phyloP scores from a whole-genome alignment of 2,888 invertebrate species.

The Marronus borbonicus region DNA sequence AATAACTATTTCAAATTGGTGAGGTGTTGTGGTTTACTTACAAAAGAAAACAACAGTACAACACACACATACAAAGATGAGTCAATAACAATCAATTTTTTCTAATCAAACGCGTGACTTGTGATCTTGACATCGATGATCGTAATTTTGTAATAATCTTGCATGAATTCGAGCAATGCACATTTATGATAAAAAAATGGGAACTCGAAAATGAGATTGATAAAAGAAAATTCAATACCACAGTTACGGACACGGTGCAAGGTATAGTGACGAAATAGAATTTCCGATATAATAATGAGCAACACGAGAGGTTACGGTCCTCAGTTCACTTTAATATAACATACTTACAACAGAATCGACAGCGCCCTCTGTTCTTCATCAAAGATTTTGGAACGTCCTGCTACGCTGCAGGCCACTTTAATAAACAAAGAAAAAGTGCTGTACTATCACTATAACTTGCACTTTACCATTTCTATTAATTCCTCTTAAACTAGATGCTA shows the following conservation, averaged over 20 bases:
- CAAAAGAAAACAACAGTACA: constrained; percentile 31
- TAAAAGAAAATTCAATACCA: constrained; percentile 44
- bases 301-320: constrained; percentile 30
- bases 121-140: constrained; percentile 4
- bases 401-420: constrained; percentile 62
- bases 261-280: constrained; percentile 62
- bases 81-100: neutral
- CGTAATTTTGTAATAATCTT: constrained; percentile 1
- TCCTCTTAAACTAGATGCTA: neutral
- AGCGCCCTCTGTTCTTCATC: constrained; percentile 58
- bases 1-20: constrained; percentile 1
- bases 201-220: constrained; percentile 19
- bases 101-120: constrained; percentile 8
- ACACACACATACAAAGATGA: constrained; percentile 35
- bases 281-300: constrained; percentile 6
- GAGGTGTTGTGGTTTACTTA: constrained; percentile 22
- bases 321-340: constrained; percentile 18
- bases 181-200: constrained; percentile 28
- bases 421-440: constrained; percentile 53
- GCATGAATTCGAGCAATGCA: constrained; percentile 50
- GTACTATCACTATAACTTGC: constrained; percentile 63
- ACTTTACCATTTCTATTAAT: constrained; percentile 52
- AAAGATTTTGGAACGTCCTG: constrained; percentile 60
- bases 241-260: constrained; percentile 60
- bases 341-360: constrained; percentile 60